Evolutionary conservation across 2,888 invertebrate species (phyloP), one percentile per base, ranked within the genome.

Genomic region (Thumatha senex): DNA sequence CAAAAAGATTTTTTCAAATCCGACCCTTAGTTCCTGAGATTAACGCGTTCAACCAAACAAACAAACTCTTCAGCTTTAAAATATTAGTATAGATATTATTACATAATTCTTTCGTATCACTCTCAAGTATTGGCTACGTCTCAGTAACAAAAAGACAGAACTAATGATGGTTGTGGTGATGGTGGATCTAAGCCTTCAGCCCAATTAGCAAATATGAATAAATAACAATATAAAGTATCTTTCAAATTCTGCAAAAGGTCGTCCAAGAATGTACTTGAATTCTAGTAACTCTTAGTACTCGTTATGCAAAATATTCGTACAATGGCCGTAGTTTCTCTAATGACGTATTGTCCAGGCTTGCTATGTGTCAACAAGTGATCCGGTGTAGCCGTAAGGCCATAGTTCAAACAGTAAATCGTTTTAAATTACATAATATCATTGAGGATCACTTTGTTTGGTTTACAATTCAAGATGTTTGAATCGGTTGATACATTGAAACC

Each of bases 301-400:
- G 18, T 70, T 72, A 74, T 74, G 70, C 61, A 67, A 69, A 72
- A 63, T 60, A 61, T 5, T 24, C 18, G 18, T 24, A 24, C 63
- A 67, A 73, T 67, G 69, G 70, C 63, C 61, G 67, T 70, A 70
- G 70, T 77, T 74, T 80, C 78, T 72, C 72, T 51, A 63, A 49
- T 71, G 72, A 68, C 61, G 18, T 61, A 79, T 80, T 80, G 78
- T 78, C 48, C 59, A 61, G 53, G 52, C 55, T 46, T 31, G 29
- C 35, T 40, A 54, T 40, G 47, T 11, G 18, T 42, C 44, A 49
- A 40, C 38, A 39, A 35, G 10, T 24, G 47, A 15, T 36, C 30
- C 10, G 7, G 18, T 24, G 7, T 15, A 18, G 10, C 39, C 41
- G 46, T 56, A 56, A 7, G 15, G 10, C 39, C 41, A 48, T 56